Base-by-base conservation (phyloP, 1,140 invertebrate species). In the Choristoneura fumiferana region DNA sequence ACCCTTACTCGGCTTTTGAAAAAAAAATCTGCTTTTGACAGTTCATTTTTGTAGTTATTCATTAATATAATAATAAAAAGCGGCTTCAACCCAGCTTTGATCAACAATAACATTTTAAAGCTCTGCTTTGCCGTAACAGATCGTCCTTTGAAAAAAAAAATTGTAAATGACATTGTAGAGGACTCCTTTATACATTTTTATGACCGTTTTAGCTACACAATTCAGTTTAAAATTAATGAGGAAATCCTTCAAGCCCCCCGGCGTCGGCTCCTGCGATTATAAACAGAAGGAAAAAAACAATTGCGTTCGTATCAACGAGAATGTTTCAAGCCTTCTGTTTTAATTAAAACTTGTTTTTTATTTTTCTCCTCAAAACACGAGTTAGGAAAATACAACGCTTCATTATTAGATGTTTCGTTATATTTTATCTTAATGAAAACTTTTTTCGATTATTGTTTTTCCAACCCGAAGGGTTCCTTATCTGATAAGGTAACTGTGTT, bases 321-420 rank as follows among this genome's bases (percentile, higher is more conserved):
- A 62, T 71, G 66, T 68, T 49, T 71, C 40, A 76, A 74, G 62
- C 67, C 71, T 77, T 69, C 62, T 69, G 65, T 79, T 74, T 78
- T 76, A 80, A 77, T 80, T 74, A 73, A 67, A 62, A 53, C 22
- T 58, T 54, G 57, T 49, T 63, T 60, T 65, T 59, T 58, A 54
- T 49, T 22, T 49, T 49, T 49, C 14, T 4, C 43, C 10, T 49
- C 18, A 4, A n/a, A 37, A 37, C 35, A 49, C 9, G 10, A 22
- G 10, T 49, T 29, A 22, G 0, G 22, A 18, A n/a, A 49, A 12
- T 6, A 29, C 18, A 29, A 13, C 12, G 43, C n/a, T 49, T 12
- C 3, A 8, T 49, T 49, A 10, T 29, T 8, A 1, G 12, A 0
- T 45, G 40, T 4, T 49, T 12, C 18, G 8, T 49, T 49, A 33